Conservation (phyloP, 1,140 invertebrate genomes). For the Drosophila pandora region DNA sequence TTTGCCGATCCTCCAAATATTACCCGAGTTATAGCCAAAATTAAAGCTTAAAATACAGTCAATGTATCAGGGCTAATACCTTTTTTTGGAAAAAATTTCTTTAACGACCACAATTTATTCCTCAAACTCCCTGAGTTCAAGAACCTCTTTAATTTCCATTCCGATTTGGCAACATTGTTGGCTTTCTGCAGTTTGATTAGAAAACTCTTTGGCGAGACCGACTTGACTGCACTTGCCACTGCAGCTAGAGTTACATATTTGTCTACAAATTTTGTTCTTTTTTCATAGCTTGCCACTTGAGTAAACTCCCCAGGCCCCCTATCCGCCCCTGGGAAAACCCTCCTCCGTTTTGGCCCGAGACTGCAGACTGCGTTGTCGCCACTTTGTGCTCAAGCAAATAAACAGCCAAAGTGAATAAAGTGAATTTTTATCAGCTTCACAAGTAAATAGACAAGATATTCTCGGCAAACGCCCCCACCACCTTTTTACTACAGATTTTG, state of each 20-base stretch:
- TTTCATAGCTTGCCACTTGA: conserved; percentile 57
- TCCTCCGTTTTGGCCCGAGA: background rate
- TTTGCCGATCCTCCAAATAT: too few species aligned
- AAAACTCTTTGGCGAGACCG: conserved; percentile 4
- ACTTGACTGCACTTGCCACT: conserved; percentile 23
- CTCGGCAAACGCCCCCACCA: conserved; percentile 54
- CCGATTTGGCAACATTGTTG: conserved; percentile 7
- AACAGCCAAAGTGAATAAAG: conserved; percentile 69
- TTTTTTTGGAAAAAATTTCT: background rate
- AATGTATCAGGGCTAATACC: too few species aligned
- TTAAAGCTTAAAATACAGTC: too few species aligned
- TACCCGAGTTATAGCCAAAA: too few species aligned
- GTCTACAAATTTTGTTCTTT: conserved; percentile 40
- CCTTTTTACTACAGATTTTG: conserved; percentile 31
- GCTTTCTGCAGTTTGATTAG: conserved; percentile 9
- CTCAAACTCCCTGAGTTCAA: background rate
- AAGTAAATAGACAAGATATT: conserved; percentile 75
- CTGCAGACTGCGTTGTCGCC: conserved; percentile 30
- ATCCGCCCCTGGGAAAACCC: background rate
- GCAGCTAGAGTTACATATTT: conserved; percentile 62
- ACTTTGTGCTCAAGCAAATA: conserved; percentile 57
- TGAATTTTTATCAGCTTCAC: conserved; percentile 76
- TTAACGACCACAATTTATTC: background rate
- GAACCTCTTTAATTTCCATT: background rate
- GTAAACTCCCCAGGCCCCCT: conserved; percentile 3